Base-by-base conservation (phyloP, 92 coral and sea anemone species). In the Desmophyllum pertusum region DNA sequence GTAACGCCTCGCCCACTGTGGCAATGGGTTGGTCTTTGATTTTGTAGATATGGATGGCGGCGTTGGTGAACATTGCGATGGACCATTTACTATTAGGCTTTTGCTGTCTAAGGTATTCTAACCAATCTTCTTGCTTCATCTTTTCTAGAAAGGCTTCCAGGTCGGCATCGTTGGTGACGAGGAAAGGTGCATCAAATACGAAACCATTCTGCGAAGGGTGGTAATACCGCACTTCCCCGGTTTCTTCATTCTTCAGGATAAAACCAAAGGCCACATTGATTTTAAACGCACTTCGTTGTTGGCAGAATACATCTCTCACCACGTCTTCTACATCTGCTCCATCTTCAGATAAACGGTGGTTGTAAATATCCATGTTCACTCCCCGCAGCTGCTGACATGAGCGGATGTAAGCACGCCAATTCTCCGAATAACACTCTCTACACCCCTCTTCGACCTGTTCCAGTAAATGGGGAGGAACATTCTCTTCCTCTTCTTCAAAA, bases 11-110 rank as follows among this genome's bases (percentile, higher is more conserved):
- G 13, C 55, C 15, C 17, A 4, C 55, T 21, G 15, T 21, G 55
- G 19, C 55, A 0, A 50, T 50, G 17, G 55, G 55, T 50, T 21
- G 13, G 55, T 50, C 21, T 21, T 11, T 21, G 4, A 50, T 13
- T 13, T 1, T 1, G 55, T 50, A 11, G 5, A 50, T 4, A 15
- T 50, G 55, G 98, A 95, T 76, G 95, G 98, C 74, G 80, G 74
- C 40, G 37, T 66, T 17, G 18, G 39, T 41, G 0, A 50, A 48
- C 0, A 33, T 8, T 5, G 14, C 18, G 23, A 50, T 50, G 1
- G 18, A 15, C 55, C 21, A 46, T 11, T 46, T 46, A 4, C 19
- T 11, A 15, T 50, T 50, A 4, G 55, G 55, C 21, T 50, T 23
- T 52, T 77, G 41, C 18, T 13, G 25, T 31, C 30, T 9, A 8